These are phyloP conservation scores for Isurus oxyrinchus DNA, from an alignment of 2,113 vertebrate genomes.

Conservation along the genomic window DNA sequence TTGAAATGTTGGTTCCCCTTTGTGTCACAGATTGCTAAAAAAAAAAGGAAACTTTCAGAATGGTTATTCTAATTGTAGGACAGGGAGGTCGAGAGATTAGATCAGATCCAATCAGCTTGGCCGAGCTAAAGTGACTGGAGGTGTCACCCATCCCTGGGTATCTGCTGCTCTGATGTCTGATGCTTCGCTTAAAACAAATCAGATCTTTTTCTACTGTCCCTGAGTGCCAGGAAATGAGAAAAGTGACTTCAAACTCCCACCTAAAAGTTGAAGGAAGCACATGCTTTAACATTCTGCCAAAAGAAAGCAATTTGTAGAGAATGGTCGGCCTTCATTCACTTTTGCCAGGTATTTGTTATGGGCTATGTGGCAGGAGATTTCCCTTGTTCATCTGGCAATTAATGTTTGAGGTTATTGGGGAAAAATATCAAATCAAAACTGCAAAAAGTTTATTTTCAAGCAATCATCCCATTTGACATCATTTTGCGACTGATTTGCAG, in stretches of 20 bases:
- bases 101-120: conserved; percentile 50
- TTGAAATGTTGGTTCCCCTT: background rate
- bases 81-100: conserved; percentile 51
- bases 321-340: background rate
- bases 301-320: background rate
- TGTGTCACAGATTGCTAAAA: background rate
- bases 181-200: conserved; percentile 58
- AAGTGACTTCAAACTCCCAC: background rate
- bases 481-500: background rate
- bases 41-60: conserved; percentile 52
- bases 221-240: background rate
- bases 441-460: background rate
- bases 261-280: background rate
- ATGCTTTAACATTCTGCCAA: background rate
- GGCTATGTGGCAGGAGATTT: background rate
- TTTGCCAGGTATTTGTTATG: background rate
- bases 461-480: background rate
- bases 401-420: background rate
- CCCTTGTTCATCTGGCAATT: background rate
- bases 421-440: background rate
- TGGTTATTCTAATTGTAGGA: conserved; percentile 56
- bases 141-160: conserved; percentile 63
- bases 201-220: conserved; percentile 44
- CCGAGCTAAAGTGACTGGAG: conserved; percentile 48
- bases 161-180: conserved; percentile 64